Evolutionary conservation across 2,888 invertebrate species (phyloP), one percentile per base, ranked within the genome.

Genomic region (Timandra comae): DNA sequence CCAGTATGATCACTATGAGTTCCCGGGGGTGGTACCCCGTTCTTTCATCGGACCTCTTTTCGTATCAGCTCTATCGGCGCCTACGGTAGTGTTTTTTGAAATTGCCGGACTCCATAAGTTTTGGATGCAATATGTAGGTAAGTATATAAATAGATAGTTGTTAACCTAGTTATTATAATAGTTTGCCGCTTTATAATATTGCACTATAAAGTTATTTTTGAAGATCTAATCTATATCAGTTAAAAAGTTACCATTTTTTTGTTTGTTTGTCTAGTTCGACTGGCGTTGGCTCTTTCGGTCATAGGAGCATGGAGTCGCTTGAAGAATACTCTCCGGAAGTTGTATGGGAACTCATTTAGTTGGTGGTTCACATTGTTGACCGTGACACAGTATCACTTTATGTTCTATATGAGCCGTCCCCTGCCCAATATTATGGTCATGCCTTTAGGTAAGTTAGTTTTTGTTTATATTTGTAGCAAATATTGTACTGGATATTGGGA

Each of bases 1-100:
- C 61, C 85, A 98, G 96, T 99, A 98, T 79, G 99, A 99, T 80
- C 99, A 99, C 82, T 89, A 94, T 72, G 95, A 97, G 67, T 99
- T 96, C 87, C 97, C 99, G 59, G 94, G 99, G 40, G 98, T 99
- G 39, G 99, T 99, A 36, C 99, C 99, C 30, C 90, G 99, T 48
- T 94, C 97, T 13, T 99, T 99, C 78, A 72, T 99, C 37, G 99
- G 99, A 11, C 95, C 99, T 19, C 71, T 98, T 12, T 81, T 93
- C 41, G 87, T 99, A 50, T 92, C 97, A 0, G 71, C 89, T 27
- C 54, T 97, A 25, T 90, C 96, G 3, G 89, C 91, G 33, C 98
- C 98, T 9, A 74, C 94, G 57, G 90, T 92, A 39, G 79, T 88
- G 38, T 54, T 92, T 36, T 82, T 93, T 44, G 88, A 92, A 73